These are phyloP conservation scores for Lithosia quadra DNA, from an alignment of 2,888 invertebrate species.

Conservation along the genomic window DNA sequence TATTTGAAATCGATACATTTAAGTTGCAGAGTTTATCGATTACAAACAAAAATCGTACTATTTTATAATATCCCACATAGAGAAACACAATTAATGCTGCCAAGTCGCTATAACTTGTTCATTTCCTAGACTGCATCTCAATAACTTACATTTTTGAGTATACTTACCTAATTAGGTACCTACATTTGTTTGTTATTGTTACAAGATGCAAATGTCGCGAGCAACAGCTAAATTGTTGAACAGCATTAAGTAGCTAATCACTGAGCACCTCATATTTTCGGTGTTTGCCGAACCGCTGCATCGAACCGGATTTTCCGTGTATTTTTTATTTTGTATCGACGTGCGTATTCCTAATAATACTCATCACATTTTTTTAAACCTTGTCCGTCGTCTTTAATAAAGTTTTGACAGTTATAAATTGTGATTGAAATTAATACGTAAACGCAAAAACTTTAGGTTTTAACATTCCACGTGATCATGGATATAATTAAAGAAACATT, in stretches of 20 bases:
- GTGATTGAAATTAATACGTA: background rate
- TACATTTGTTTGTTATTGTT: too few species aligned
- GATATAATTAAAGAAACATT: background rate
- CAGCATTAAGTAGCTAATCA: conserved; percentile 1
- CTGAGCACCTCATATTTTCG: conserved; percentile 35
- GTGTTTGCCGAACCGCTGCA: conserved; percentile 24
- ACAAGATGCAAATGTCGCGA: too few species aligned
- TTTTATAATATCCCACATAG: too few species aligned
- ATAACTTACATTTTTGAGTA: too few species aligned
- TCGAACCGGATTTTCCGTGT: conserved; percentile 55
- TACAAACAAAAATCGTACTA: too few species aligned
- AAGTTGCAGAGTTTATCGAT: too few species aligned
- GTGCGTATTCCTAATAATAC: background rate
- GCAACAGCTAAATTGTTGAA: background rate
- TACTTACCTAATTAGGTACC: too few species aligned
- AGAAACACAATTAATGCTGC: background rate
- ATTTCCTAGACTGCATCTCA: background rate
- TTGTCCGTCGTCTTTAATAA: conserved; percentile 17
- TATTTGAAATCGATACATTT: too few species aligned
- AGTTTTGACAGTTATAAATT: conserved; percentile 1
- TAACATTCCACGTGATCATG: background rate
- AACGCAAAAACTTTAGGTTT: background rate
- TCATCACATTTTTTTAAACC: conserved; percentile 19
- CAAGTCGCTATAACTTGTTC: background rate
- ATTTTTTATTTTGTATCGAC: conserved; percentile 18